These are phyloP conservation scores for Sciaenops ocellatus DNA, from an alignment of 2,797 vertebrate genomes.

Conservation along the genomic window DNA sequence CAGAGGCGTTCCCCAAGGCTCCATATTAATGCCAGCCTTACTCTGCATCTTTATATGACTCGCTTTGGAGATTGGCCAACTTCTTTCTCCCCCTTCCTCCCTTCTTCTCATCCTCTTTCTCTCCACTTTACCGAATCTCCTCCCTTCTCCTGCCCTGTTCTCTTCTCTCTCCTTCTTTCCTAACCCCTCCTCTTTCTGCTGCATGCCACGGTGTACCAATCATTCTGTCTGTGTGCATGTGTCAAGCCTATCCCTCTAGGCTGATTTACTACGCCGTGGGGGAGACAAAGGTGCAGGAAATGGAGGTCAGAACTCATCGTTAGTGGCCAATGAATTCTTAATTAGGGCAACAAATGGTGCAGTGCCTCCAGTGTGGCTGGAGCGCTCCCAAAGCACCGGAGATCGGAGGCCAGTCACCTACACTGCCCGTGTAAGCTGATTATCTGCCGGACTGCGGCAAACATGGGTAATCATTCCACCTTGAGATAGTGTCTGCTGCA, in stretches of 20 bases:
- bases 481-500: slow-evolving; percentile 9
- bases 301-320: slow-evolving; percentile 83
- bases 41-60: slow-evolving; percentile 54
- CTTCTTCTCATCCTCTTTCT: slow-evolving; percentile 22
- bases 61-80: slow-evolving; percentile 57
- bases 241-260: slow-evolving; percentile 57
- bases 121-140: slow-evolving; percentile 5
- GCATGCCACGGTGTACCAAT: slow-evolving; percentile 52
- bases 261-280: slow-evolving; percentile 70
- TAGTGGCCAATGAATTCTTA: slow-evolving; percentile 86
- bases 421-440: slow-evolving; percentile 53
- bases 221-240: slow-evolving; percentile 41
- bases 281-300: slow-evolving; percentile 76
- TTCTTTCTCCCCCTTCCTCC: slow-evolving; percentile 22
- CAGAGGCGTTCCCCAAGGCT: slow-evolving; percentile 63
- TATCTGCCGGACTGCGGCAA: slow-evolving; percentile 57
- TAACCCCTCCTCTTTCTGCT: slow-evolving; percentile 43
- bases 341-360: slow-evolving; percentile 86
- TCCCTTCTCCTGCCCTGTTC: slow-evolving; percentile 18
- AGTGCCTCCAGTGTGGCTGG: slow-evolving; percentile 73
- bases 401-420: slow-evolving; percentile 65
- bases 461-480: slow-evolving; percentile 34
- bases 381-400: slow-evolving; percentile 66
- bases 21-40: slow-evolving; percentile 57
- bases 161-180: slow-evolving; percentile 1